Percentiles rank a stretch among this genome's conserved stretches.
Evolutionary conservation across 2,113 vertebrate species (phyloP).

Genomic region (Lota lota): DNA sequence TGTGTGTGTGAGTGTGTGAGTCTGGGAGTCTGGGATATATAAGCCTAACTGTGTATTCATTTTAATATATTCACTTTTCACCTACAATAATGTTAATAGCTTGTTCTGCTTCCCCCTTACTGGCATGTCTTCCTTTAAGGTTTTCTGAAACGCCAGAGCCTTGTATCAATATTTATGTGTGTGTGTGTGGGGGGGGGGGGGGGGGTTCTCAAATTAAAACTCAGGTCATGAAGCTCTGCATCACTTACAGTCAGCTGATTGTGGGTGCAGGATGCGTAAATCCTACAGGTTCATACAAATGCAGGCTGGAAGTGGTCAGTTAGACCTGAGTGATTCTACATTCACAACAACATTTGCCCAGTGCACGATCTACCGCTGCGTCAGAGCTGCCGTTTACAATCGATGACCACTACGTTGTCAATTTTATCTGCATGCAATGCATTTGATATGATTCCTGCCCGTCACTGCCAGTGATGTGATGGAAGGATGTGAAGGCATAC

Average conservation of each 20-base stretch:
- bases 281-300: conserved; percentile 11
- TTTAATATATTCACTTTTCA: conserved; percentile 57
- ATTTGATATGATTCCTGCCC: too few species aligned
- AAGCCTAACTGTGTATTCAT: conserved; percentile 18
- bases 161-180: conserved; percentile 57
- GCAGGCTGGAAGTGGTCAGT: neutral
- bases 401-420: too few species aligned
- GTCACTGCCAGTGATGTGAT: too few species aligned
- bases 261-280: conserved; percentile 16
- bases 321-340: neutral
- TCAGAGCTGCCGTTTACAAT: neutral
- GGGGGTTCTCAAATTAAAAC: conserved; percentile 44
- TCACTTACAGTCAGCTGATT: conserved; percentile 28
- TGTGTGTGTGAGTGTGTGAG: conserved; percentile 4
- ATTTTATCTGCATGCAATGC: too few species aligned
- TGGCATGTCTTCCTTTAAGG: conserved; percentile 52
- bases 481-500: too few species aligned
- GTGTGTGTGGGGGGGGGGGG: too few species aligned
- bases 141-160: conserved; percentile 40
- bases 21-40: conserved; percentile 4
- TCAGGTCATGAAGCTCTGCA: conserved; percentile 39
- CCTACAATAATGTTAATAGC: conserved; percentile 16
- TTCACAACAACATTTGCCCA: too few species aligned
- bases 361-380: too few species aligned
- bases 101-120: conserved; percentile 47